Percentiles rank a stretch among this genome's conserved stretches.
Evolutionary conservation across 2,113 vertebrate genomes (phyloP).

Genomic region (Fulica atra): DNA sequence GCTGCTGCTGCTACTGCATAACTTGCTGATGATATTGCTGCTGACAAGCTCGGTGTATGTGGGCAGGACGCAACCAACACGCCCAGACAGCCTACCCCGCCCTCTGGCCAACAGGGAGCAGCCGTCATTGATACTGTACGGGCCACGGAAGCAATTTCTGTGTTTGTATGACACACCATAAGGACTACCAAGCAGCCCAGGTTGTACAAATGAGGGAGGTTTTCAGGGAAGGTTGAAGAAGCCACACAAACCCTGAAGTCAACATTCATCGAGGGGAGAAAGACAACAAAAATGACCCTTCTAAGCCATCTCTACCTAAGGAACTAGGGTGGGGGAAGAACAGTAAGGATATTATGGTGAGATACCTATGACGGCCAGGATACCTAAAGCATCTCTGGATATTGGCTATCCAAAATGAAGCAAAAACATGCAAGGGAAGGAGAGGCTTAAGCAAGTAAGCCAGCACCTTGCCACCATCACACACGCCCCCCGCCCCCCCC

Average conservation of each 20-base stretch:
- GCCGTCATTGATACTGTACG: neutral
- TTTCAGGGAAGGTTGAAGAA: neutral
- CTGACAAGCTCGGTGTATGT: neutral
- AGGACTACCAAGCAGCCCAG: neutral
- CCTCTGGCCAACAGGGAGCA: neutral
- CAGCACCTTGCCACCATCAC: neutral
- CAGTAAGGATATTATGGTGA: neutral
- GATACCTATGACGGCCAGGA: neutral
- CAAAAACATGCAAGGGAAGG: neutral
- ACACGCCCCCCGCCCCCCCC: rapidly evolving
- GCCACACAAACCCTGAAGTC: neutral
- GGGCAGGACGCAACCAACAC: neutral
- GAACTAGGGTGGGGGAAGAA: neutral
- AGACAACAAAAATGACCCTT: neutral
- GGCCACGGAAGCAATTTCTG: neutral
- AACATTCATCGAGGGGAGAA: neutral
- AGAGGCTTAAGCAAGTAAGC: neutral
- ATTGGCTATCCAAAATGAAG: neutral
- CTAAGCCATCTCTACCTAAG: neutral
- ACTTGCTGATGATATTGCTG: neutral
- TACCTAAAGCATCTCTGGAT: neutral
- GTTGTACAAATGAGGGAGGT: neutral
- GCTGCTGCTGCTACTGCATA: neutral
- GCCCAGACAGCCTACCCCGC: neutral
- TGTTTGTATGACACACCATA: neutral